phyloP scores from a whole-genome alignment of 2,797 vertebrate genomes.

The Diglossa cyanea region DNA sequence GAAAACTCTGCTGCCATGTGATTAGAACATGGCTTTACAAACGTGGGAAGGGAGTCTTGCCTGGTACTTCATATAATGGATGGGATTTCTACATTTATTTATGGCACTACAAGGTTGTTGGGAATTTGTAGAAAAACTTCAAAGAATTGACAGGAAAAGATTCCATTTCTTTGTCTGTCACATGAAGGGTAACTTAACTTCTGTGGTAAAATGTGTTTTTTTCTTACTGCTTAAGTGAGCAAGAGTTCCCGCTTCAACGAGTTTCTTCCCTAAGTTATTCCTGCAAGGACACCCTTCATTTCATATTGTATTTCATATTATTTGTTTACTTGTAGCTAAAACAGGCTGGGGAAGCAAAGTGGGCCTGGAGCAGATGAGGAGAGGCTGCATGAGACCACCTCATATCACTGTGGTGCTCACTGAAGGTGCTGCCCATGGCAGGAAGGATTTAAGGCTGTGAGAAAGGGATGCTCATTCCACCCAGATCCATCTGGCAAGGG shows the following conservation, averaged over 20 bases:
- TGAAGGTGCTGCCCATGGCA: background rate
- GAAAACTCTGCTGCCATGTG: background rate
- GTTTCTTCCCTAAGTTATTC: background rate
- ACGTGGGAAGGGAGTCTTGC: background rate
- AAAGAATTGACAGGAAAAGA: constrained; percentile 39
- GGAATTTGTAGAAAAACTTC: constrained; percentile 27
- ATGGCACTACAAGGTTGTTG: background rate
- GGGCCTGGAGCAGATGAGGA: background rate
- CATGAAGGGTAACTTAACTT: constrained; percentile 20
- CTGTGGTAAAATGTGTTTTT: constrained; percentile 2
- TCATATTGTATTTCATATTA: background rate
- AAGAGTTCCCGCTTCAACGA: background rate
- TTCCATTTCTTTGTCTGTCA: constrained; percentile 34
- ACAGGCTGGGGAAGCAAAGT: background rate
- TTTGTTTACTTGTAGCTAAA: background rate
- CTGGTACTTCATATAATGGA: background rate
- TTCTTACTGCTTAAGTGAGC: background rate
- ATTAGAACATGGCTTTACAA: background rate
- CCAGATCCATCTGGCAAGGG: background rate
- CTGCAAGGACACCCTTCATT: background rate
- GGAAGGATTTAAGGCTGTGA: background rate
- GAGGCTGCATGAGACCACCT: background rate
- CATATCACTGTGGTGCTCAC: accelerated
- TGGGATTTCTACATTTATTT: background rate
- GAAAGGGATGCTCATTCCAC: background rate